Evolutionary conservation across 2,113 vertebrate species (phyloP).

Genomic region (Podarcis muralis): DNA sequence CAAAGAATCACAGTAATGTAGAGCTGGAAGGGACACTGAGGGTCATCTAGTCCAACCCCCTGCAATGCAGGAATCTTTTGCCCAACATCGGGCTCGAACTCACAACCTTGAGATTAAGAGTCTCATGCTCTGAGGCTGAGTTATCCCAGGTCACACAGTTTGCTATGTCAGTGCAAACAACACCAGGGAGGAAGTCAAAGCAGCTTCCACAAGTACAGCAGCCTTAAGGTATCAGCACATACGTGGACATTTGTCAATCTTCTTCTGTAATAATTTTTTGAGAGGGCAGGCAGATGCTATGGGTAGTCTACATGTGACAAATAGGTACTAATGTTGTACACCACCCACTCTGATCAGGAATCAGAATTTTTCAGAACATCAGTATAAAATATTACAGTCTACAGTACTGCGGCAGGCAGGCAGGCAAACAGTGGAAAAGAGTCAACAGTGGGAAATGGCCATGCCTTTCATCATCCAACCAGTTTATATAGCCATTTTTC

Average conservation of each 20-base stretch:
- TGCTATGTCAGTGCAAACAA: background rate
- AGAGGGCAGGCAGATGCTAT: background rate
- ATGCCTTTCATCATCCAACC: background rate
- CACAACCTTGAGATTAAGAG: too few relatives aligned
- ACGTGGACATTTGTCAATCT: background rate
- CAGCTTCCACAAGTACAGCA: too few relatives aligned
- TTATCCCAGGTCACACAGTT: background rate
- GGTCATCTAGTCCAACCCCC: too few relatives aligned
- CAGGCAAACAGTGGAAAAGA: background rate
- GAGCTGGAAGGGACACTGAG: too few relatives aligned
- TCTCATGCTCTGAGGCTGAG: too few relatives aligned
- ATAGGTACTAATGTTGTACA: background rate
- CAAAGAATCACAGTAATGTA: too few relatives aligned
- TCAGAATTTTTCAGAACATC: background rate
- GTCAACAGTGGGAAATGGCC: background rate
- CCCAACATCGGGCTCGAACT: too few relatives aligned
- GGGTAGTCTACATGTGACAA: background rate
- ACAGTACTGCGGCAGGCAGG: background rate
- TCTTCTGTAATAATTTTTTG: background rate
- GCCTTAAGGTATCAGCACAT: too few relatives aligned
- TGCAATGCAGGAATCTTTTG: too few relatives aligned
- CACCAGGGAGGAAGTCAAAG: background rate
- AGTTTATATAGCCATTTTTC: background rate
- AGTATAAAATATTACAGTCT: background rate
- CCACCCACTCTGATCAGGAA: background rate